Conservation (phyloP, 2,797 vertebrate species). For the Rachycentron canadum region DNA sequence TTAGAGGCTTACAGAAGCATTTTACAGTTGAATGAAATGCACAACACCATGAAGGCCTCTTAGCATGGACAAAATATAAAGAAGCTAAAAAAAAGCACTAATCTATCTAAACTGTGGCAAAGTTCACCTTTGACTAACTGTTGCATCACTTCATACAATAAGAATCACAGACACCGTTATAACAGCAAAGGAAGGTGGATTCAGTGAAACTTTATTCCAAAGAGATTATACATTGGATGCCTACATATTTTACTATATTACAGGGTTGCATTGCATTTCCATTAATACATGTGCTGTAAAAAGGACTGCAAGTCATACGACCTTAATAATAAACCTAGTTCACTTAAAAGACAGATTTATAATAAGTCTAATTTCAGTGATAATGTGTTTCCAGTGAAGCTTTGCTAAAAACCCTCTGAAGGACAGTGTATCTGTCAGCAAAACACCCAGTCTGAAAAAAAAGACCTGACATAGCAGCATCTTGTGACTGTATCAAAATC, state of each 20-base stretch:
- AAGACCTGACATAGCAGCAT: background rate
- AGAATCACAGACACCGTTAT: background rate
- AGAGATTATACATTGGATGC: background rate
- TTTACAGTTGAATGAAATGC: background rate
- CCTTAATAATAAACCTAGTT: too few relatives aligned
- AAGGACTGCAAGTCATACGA: background rate
- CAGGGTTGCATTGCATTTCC: background rate
- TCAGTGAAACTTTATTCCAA: background rate
- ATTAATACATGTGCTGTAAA: background rate
- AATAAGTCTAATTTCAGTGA: too few relatives aligned
- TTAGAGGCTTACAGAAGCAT: background rate
- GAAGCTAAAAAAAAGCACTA: background rate
- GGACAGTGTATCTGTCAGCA: background rate
- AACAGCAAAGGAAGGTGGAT: background rate
- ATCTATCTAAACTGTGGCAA: slow-evolving; percentile 35
- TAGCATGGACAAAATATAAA: background rate
- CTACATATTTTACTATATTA: too few relatives aligned
- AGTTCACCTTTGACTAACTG: slow-evolving; percentile 28
- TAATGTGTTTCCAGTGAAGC: background rate
- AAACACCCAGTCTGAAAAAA: background rate
- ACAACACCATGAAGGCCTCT: background rate
- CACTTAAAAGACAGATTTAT: background rate
- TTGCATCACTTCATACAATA: slow-evolving; percentile 3
- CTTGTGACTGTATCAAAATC: background rate
- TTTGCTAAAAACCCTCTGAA: background rate